Evolutionary conservation across 1,140 invertebrate species (phyloP).

Genomic region (Papilio aristodemus): DNA sequence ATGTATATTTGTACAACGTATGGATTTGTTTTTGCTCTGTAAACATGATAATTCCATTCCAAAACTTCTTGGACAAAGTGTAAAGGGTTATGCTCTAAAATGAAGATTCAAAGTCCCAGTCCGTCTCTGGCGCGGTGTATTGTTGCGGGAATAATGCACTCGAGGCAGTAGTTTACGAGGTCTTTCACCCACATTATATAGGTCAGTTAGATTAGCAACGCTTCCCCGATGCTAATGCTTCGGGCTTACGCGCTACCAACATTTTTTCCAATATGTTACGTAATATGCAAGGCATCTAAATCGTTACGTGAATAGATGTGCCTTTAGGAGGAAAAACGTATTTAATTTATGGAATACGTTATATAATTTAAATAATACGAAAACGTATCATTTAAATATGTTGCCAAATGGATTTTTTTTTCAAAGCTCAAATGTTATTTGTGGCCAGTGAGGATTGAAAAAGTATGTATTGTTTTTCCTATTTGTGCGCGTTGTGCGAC

Average conservation of each 20-base stretch:
- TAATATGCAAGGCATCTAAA: conserved; percentile 34
- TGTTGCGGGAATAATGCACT: conserved; percentile 69
- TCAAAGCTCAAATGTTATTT: no score
- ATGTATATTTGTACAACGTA: no score
- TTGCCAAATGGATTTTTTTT: no score
- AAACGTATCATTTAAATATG: no score
- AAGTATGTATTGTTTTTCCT: neutral
- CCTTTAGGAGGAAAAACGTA: neutral
- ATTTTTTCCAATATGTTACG: conserved; percentile 24
- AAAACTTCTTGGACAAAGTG: neutral
- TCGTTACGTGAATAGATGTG: neutral
- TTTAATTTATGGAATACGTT: no score
- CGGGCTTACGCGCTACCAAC: conserved; percentile 27
- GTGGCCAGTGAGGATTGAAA: conserved; percentile 2
- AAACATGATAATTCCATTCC: neutral
- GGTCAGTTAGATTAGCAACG: conserved; percentile 77
- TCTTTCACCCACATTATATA: conserved; percentile 77
- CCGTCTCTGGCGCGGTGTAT: conserved; percentile 45
- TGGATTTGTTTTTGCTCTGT: neutral
- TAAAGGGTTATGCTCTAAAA: neutral
- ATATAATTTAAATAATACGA: no score
- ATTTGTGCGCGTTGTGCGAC: conserved; percentile 36
- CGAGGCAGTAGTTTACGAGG: conserved; percentile 76
- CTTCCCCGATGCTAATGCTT: conserved; percentile 45
- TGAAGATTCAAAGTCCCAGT: neutral